phyloP scores from a whole-genome alignment of 2,113 vertebrate species.

The Ibidorhyncha struthersii region DNA sequence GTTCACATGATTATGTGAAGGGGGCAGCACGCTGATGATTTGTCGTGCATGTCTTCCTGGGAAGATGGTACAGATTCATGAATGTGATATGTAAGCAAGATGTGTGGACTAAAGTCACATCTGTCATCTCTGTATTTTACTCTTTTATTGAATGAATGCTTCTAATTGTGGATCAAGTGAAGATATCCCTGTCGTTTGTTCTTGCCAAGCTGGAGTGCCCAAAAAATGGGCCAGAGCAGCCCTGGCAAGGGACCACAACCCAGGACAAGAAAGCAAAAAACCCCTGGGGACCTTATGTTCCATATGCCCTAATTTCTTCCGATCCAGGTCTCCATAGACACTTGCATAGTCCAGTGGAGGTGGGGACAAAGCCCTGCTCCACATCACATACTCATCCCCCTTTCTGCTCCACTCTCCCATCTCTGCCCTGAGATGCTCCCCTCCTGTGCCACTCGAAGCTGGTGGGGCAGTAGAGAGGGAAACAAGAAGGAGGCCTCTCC shows the following conservation, averaged over 20 bases:
- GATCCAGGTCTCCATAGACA: not conserved
- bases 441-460: not conserved
- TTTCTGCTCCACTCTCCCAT: not conserved
- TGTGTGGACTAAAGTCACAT: not conserved
- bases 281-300: fast-evolving
- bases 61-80: not conserved
- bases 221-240: not conserved
- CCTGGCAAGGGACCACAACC: not conserved
- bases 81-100: not conserved
- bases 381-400: fast-evolving
- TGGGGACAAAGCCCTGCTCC: not conserved
- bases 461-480: no score
- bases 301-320: not conserved
- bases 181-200: not conserved
- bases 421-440: not conserved
- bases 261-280: not conserved
- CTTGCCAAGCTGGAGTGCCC: not conserved
- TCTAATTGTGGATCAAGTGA: not conserved
- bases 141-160: not conserved
- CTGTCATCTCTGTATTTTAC: not conserved
- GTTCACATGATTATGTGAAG: not conserved
- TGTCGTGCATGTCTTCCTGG: not conserved
- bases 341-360: fast-evolving
- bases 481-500: no score
- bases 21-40: not conserved